Evolutionary conservation across 2,797 vertebrate species (phyloP), one percentile per base, ranked within the genome.

Genomic region (Arnoldichthys spilopterus): DNA sequence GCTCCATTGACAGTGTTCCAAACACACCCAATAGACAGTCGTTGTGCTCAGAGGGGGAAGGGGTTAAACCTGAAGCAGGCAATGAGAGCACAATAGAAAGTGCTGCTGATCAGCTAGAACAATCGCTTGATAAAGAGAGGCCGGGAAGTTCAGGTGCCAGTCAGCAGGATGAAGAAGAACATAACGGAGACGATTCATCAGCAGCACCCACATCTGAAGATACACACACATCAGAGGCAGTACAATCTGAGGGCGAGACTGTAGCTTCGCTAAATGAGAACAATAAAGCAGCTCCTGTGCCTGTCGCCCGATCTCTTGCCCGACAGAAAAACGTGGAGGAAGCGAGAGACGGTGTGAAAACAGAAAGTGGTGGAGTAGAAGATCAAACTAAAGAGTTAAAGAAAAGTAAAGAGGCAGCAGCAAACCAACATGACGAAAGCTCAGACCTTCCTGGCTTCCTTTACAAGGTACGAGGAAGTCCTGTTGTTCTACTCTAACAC

Each of bases 21-120:
- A 90, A 86, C 78, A 90, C 92, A 0, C 90, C 90, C 1, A 86
- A 88, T 9, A 86, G 89, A 20, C 86, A 80, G 86, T 93, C 92
- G 0, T 61, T 84, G 30, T 91, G 89, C 6, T 84, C 83, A 0
- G 80, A 80, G 72, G 80, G 49, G n/a, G 80, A 80, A 22, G 64
- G 16, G 13, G 32, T 72, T 37, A 69, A 24, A 11, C 49, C 72
- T n/a, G 76, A 76, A 2, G n/a, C 13, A 62, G 82, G 82, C 69
- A 59, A 80, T 1, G 91, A 90, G 16, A 76, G 58, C 79, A 2
- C 32, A 22, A 22, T 45, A 9, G 72, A 82, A 84, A 68, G 15
- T 0, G 59, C 82, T 45, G 13, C 9, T 24, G 83, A 88, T 45
- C 45, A 84, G 2, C 63, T 22, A 0, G 78, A 82, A 45, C 83